Percentiles rank a stretch among this genome's conserved stretches.
Conservation (phyloP, 2,113 vertebrate species). For the Noctilio leporinus region DNA sequence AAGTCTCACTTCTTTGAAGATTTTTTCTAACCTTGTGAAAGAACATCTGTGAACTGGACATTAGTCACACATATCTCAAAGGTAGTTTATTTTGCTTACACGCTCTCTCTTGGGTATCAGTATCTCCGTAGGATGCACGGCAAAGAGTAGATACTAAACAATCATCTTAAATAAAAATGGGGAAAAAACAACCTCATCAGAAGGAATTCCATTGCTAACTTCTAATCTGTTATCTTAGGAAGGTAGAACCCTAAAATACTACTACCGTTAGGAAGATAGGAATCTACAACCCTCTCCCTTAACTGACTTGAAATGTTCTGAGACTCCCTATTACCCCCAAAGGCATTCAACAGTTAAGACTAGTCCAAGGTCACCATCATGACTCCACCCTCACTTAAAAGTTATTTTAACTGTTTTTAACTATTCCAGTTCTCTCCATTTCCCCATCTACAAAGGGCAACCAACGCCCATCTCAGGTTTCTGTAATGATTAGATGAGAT, state of each 20-base stretch:
- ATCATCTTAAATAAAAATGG: background rate
- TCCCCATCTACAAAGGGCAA: background rate
- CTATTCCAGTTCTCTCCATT: background rate
- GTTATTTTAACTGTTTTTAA: constrained; percentile 20
- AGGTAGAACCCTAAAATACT: background rate
- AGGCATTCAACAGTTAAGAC: background rate
- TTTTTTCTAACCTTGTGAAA: background rate
- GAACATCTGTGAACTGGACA: background rate
- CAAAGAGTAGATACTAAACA: background rate
- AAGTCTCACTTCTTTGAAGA: background rate
- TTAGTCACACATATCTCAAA: constrained; percentile 25
- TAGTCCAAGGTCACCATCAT: background rate
- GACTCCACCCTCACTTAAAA: background rate
- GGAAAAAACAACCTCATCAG: background rate
- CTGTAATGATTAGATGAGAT: background rate
- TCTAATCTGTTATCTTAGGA: no score
- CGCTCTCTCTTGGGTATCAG: background rate
- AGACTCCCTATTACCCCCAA: background rate
- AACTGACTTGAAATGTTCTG: background rate
- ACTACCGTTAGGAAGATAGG: background rate
- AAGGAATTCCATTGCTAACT: background rate
- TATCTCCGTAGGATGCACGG: background rate
- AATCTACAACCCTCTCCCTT: background rate
- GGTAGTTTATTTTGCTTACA: constrained; percentile 1
- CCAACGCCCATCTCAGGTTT: background rate